Base-by-base conservation (phyloP, 2,888 invertebrate species). In the Latrodectus hesperus region DNA sequence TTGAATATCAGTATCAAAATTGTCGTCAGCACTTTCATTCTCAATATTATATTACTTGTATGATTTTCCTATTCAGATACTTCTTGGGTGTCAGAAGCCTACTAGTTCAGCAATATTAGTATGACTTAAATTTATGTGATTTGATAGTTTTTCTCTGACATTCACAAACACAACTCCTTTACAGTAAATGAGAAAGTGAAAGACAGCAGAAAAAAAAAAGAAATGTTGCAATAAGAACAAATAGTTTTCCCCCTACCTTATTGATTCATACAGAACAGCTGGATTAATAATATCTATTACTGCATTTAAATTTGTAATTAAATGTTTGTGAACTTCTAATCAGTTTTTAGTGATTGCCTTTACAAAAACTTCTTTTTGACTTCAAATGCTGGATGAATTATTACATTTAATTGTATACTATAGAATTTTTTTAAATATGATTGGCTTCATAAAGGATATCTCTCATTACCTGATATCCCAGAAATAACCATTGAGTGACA, bases 41-140 rank as follows among this genome's bases (percentile, higher is more conserved):
- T 78, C 78, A 68, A 65, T 22, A 22, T 76, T 76, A 71, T 70
- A 55, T 78, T 70, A 71, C 38, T 70, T 55, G 71, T 70, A 52
- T 78, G 70, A 38, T 68, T 70, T 70, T 78, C 78, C 53, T 70
- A 70, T 70, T 78, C 60, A 26, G 38, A 78, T 53, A 70, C 78
- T 78, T 78, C 65, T 78, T 78, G 70, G 10, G 70, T 78, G 16
- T 78, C 70, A 70, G 55, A 78, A 55, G 70, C 55, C 9, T 55
- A 6, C 9, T 55, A 55, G 14, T 55, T 55, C 4, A 6, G 38
- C 2, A 52, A 65, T 67, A 51, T 77, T 52, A 52, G 51, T 26
- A 3, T 77, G 51, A 77, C 53, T 52, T 52, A 78, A 78, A 68
- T 55, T 78, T 14, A 51, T 51, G 22, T 6, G 68, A 17, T 70